Base-by-base conservation (phyloP, 2,797 vertebrate genomes). In the Discoglossus pictus region DNA sequence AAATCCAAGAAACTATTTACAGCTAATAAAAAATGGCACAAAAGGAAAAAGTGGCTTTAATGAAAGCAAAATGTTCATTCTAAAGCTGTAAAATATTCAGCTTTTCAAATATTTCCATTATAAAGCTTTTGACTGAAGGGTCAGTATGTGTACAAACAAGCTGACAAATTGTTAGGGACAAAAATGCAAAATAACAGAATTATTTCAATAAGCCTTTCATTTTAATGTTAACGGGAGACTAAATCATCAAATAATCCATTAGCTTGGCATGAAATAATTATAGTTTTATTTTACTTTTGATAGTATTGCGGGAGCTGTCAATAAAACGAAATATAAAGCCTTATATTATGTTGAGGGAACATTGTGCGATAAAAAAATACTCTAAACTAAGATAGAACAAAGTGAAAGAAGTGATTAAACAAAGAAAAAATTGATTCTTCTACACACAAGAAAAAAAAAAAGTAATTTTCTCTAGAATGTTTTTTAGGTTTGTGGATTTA, bases 221-320 rank as follows among this genome's bases (percentile, higher is more conserved):
- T 40, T 55, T 23, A 62, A 55, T 40, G 42, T 27, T 62, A 42
- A 58, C 38, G 6, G 43, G n/a, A 43, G 27, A 20, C 60, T 12
- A 21, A 23, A 63, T 58, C 40, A 63, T 58, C 27, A 24, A 51
- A 51, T 31, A 50, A 13, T 50, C 35, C 36, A 70, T 63, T 70
- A 63, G 27, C 67, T 39, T 50, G 21, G 31, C 56, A 23, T 56
- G 42, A 35, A 50, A 50, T 42, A 47, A 62, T 50, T 34, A n/a
- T 10, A 31, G 36, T 9, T 54, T 44, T 60, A 17, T 58, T 50
- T 27, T 35, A 21, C 4, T 10, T 61, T 53, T 46, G 13, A 38
- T 15, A 15, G 40, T 20, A 38, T 40, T 62, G 24, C 21, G 20
- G 25, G 47, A 15, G 17, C 46, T 21, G 24, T 50, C 15, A 51